Conservation (phyloP, 1,140 invertebrate genomes). For the Habropoda laboriosa region DNA sequence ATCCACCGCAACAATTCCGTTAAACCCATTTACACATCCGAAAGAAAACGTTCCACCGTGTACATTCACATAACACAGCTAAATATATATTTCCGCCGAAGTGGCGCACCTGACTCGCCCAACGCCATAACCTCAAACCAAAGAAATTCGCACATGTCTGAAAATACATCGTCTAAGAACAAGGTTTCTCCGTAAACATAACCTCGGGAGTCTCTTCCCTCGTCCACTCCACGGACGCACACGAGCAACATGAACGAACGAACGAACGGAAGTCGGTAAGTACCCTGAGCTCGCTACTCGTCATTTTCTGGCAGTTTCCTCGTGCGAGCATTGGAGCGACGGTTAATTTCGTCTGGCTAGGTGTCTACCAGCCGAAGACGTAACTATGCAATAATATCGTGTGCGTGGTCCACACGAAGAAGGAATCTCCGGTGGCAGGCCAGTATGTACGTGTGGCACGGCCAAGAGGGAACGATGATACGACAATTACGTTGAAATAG, state of each 20-base stretch:
- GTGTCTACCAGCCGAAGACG: slow-evolving; percentile 49
- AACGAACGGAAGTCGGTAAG: slow-evolving; percentile 38
- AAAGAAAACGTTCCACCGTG: no score
- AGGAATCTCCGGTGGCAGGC: slow-evolving; percentile 46
- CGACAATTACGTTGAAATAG: slow-evolving; percentile 75
- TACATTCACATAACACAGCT: no score
- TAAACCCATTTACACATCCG: no score
- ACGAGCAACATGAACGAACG: background rate
- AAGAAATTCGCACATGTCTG: background rate
- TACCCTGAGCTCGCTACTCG: slow-evolving; percentile 2
- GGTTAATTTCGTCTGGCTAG: slow-evolving; percentile 66
- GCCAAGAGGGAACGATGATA: slow-evolving; percentile 66
- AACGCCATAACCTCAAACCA: background rate
- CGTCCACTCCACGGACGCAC: background rate
- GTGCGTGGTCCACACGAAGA: slow-evolving; percentile 32
- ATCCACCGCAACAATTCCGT: no score
- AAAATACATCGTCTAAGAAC: background rate
- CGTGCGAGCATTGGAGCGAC: slow-evolving; percentile 6
- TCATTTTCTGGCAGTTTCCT: slow-evolving; percentile 57
- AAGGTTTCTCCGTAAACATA: background rate
- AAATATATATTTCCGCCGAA: background rate
- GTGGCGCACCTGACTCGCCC: no score
- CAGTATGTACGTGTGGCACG: slow-evolving; percentile 53
- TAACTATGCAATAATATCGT: slow-evolving; percentile 57
- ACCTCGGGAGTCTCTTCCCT: background rate